Base-by-base conservation (phyloP, 2,113 vertebrate genomes). In the Hipposideros armiger region DNA sequence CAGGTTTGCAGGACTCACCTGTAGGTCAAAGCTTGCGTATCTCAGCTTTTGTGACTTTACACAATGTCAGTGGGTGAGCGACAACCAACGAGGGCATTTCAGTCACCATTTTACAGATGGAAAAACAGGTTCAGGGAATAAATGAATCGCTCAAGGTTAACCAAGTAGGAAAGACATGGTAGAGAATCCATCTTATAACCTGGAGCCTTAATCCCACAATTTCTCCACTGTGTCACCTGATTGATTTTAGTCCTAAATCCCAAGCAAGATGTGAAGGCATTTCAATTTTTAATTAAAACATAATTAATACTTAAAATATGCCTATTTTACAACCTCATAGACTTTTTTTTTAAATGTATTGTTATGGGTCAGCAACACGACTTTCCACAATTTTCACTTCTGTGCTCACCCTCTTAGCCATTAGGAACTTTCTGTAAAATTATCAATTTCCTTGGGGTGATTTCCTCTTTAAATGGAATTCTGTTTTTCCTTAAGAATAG, bases 341-440 rank as follows among this genome's bases (percentile, higher is more conserved):
- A 11, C 28, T 8, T 69, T 69, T 72, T 16, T 50, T 62, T 60
- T 64, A n/a, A n/a, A 50, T 66, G 40, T 69, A 42, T 32, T 45
- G 16, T 91, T 84, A 52, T 11, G 30, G 32, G 30, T 94, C 80
- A 85, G 60, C n/a, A 87, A 87, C 85, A 93, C 26, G 19, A 85
- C 40, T 74, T 85, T 32, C 19, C 50, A 87, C n/a, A 64, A 76
- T 85, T 95, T 95, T 54, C 7, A 62, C 13, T 80, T 94, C 30
- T 15, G n/a, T 9, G 4, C 19, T 28, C 14, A 60, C 36, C 15
- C 42, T 83, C 50, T 54, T 24, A 70, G 22, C 9, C 19, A 45
- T 84, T 69, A 85, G n/a, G 60, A 76, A 72, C 54, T 92, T 94
- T 77, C 40, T 40, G 52, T 69, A 88, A 92, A 86, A 32, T n/a